A percentile compares a stretch with the other conserved stretches of the same genome.
These are phyloP conservation scores for Limnephilus rhombicus DNA, from an alignment of 2,888 invertebrate genomes.

Conservation along the genomic window DNA sequence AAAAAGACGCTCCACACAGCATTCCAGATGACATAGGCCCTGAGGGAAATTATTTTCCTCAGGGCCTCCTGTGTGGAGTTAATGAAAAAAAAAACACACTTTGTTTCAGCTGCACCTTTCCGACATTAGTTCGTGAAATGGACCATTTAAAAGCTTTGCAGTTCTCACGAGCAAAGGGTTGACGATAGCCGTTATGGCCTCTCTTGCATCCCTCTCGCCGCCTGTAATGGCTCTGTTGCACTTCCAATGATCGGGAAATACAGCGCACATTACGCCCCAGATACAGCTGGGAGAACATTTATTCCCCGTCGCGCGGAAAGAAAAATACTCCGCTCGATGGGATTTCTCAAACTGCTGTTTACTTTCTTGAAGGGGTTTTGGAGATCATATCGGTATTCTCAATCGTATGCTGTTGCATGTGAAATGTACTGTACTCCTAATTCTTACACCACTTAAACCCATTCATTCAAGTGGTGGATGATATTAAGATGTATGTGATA, in stretches of 20 bases:
- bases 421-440: neutral
- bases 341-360: conserved; percentile 20
- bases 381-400: neutral
- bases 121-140: neutral
- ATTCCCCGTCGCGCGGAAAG: neutral
- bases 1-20: no score
- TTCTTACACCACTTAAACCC: neutral
- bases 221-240: conserved; percentile 55
- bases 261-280: conserved; percentile 22
- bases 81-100: no score
- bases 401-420: neutral
- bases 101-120: no score
- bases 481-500: neutral
- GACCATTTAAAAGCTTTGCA: neutral
- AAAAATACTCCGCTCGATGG: conserved; percentile 6
- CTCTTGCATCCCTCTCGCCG: conserved; percentile 31
- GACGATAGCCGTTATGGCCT: neutral
- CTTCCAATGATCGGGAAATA: conserved; percentile 51
- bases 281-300: conserved; percentile 21
- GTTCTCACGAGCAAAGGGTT: neutral
- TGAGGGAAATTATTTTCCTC: no score
- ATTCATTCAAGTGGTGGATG: neutral
- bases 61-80: no score
- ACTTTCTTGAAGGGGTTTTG: neutral
- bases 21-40: no score